phyloP scores from a whole-genome alignment of 2,113 vertebrate species.

The Proterorhinus semilunaris region DNA sequence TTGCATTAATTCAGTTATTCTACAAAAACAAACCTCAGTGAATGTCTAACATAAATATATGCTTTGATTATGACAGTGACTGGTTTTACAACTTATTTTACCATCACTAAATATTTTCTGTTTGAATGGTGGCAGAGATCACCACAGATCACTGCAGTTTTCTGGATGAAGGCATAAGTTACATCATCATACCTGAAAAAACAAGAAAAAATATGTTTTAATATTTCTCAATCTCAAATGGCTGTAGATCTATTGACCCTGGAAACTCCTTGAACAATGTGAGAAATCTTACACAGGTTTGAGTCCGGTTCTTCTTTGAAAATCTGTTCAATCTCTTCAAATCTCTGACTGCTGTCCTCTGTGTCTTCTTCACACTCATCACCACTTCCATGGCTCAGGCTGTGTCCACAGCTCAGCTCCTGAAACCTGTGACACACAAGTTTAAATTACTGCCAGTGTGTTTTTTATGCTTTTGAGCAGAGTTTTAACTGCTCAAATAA shows the following conservation, averaged over 20 bases:
- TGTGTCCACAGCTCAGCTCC: background rate
- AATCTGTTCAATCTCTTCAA: background rate
- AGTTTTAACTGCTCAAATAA: no score
- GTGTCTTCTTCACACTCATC: slow-evolving; percentile 4
- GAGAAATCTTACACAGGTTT: background rate
- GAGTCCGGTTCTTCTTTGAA: background rate
- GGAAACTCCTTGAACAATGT: background rate
- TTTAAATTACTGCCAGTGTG: background rate
- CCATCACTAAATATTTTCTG: background rate
- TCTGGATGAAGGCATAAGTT: background rate
- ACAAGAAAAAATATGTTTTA: background rate
- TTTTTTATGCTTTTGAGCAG: no score
- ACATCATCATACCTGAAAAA: slow-evolving; percentile 3
- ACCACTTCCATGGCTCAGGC: background rate
- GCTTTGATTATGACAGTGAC: no score
- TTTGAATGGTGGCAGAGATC: background rate
- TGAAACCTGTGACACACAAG: background rate
- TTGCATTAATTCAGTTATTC: no score
- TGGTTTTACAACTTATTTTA: no score
- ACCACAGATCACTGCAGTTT: background rate
- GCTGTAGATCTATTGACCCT: no score
- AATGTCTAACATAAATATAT: no score
- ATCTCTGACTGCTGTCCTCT: background rate
- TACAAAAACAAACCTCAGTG: no score
- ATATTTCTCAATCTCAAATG: no score